Base-by-base conservation (phyloP, 2,797 vertebrate species). In the Notolabrus celidotus region DNA sequence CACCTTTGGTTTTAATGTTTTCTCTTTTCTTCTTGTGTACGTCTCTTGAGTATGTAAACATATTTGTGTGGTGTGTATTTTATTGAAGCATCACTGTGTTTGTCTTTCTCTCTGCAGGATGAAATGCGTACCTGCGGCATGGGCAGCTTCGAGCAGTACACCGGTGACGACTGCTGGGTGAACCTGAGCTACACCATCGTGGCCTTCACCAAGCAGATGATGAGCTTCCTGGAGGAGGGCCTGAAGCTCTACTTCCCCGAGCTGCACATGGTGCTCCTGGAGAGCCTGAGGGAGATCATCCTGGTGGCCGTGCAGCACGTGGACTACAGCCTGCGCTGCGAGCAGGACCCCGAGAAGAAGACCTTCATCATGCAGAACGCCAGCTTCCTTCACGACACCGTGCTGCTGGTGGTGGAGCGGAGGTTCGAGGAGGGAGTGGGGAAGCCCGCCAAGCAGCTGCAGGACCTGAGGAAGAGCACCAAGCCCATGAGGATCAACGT, bases 181-280 rank as follows among this genome's bases (percentile, higher is more conserved):
- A 98, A 98, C 91, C 94, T 99, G 47, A 99, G 98, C 91, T 99
- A 99, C 90, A 99, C 98, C 0, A 81, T 99, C 1, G 97, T 99
- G 67, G 98, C 98, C 71, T 99, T 99, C 90, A 98, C 97, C n/a
- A 99, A 99, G 89, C 98, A 99, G 93, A 95, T 97, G 84, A 97
- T 99, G 97, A 95, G 93, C 80, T 99, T 99, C 88, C 68, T 99
- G 91, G 98, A 99, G 72, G 98, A 99, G 68, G 97, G 97, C 0
- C 91, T 99, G 80, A 98, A 97, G 89, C 95, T 99, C 39, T 99
- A 99, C 79, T 97, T 97, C 80, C 97, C 97, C 0, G 98, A 99
- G 89, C 93, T 99, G 77, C 98, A 99, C 92, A 98, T 97, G 97
- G 97, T 99, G 73, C 95, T 99, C 49, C 78, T 99, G 89, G 98